Evolutionary conservation across 2,888 invertebrate genomes (phyloP), one percentile per base, ranked within the genome.

Genomic region (Macrosiphum euphorbiae): DNA sequence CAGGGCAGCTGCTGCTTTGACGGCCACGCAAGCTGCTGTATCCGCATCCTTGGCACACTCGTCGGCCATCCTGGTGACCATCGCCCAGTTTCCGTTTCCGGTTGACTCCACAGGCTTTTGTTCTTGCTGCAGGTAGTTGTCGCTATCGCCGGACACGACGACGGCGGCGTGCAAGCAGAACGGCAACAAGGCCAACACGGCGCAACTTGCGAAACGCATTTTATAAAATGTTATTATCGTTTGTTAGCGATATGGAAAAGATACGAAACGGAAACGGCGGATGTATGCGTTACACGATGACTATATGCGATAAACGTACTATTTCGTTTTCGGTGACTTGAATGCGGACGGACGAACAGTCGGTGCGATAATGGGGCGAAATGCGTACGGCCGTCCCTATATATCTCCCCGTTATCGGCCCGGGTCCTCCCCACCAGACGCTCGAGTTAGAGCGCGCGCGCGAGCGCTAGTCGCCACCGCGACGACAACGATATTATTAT

Each of bases 1-100:
- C 94, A 97, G 95, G 90, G 96, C 96, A 89, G 96, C 96, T 94
- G 96, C 96, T 67, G 97, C 96, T 95, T 97, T 97, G 90, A 97
- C 96, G 85, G 97, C 96, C 94, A 97, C 95, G 95, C 97, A 97
- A 94, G 96, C 96, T 95, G 96, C 95, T 95, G 96, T 95, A 94
- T 96, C 96, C 91, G 96, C 96, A n/a, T 96, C 91, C 47, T 94
- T 94, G 90, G 94, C 94, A 92, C 95, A 95, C 50, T 95, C 95
- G 20, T 95, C 95, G 50, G 95, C 91, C 67, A 95, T 94, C 90
- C 95, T 95, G 87, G 95, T 94, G 52, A 95, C 86, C 58, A 94
- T 24, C 8, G 92, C 94, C 94, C 92, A 94, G 92, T 94, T 93
- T 44, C 91, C 91, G n/a, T 35, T 67, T 35, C 13, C 58, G 10